Conservation (phyloP, 1,140 invertebrate species). For the Sminthurides bifidus region DNA sequence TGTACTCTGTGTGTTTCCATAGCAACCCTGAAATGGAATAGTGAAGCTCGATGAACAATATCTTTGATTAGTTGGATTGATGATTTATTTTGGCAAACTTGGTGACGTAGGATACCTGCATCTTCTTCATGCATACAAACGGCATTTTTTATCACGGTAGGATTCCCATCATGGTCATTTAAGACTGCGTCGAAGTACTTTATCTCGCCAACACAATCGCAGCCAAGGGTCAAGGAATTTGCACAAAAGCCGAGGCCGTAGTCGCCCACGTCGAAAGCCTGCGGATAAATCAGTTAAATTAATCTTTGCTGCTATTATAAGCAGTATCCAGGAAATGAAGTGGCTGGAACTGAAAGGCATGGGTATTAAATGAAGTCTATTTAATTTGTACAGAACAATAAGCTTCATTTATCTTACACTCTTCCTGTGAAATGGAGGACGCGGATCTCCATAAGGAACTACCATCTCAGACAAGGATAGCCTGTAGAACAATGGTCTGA, state of each 20-base stretch:
- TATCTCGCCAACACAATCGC: constrained; percentile 29
- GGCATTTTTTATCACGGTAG: constrained; percentile 28
- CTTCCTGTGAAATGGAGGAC: constrained; percentile 31
- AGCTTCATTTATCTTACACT: too few relatives aligned
- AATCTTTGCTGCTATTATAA: too few relatives aligned
- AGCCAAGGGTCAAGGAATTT: constrained; percentile 26
- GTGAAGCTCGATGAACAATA: too few relatives aligned
- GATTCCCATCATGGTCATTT: constrained; percentile 28
- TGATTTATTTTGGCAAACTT: neutral
- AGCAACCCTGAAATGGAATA: constrained; percentile 15
- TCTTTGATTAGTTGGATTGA: neutral
- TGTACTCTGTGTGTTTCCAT: constrained; percentile 29
- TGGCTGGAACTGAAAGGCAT: too few relatives aligned
- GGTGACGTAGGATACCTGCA: constrained; percentile 11
- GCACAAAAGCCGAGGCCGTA: constrained; percentile 31
- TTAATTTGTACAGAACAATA: too few relatives aligned
- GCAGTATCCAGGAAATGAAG: too few relatives aligned
- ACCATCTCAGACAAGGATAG: constrained; percentile 24
- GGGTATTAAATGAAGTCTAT: too few relatives aligned
- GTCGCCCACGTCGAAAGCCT: constrained; percentile 29
- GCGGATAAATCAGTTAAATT: too few relatives aligned
- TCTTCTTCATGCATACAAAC: constrained; percentile 31
- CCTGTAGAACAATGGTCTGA: constrained; percentile 24
- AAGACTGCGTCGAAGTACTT: constrained; percentile 29
- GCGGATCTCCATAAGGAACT: constrained; percentile 29